These are phyloP conservation scores for Sarcoramphus papa DNA, from an alignment of 2,797 vertebrate genomes.

Conservation along the genomic window DNA sequence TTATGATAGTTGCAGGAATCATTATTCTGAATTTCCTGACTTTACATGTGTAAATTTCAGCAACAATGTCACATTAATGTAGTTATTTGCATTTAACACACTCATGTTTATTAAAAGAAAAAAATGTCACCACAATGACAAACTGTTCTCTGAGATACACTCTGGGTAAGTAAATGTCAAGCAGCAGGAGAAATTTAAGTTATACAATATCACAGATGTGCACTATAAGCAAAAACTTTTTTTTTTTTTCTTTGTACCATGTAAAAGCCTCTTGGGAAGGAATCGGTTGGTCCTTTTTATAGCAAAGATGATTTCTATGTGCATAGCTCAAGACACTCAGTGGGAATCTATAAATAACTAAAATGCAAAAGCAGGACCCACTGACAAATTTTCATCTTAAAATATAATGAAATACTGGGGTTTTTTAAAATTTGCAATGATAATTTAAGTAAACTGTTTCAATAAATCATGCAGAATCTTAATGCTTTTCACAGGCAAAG, in stretches of 20 bases:
- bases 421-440: not conserved
- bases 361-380: not conserved
- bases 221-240: not conserved
- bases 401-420: not conserved
- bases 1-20: not conserved
- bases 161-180: conserved; percentile 4
- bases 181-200: conserved; percentile 6
- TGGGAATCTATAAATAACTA: conserved; percentile 28
- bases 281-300: not conserved
- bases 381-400: conserved; percentile 4
- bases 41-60: not conserved
- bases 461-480: not conserved
- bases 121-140: not conserved
- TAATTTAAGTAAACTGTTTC: not conserved
- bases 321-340: not conserved
- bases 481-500: not conserved
- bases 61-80: conserved; percentile 18
- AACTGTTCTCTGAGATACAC: not conserved
- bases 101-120: not conserved
- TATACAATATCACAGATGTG: conserved; percentile 20
- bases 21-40: conserved; percentile 3
- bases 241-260: not conserved
- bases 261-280: not conserved
- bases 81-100: conserved; percentile 18
- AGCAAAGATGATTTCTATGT: conserved; percentile 5